Percentiles rank a stretch among this genome's conserved stretches.
Evolutionary conservation across 2,797 vertebrate species (phyloP).

Genomic region (Poecilia picta): DNA sequence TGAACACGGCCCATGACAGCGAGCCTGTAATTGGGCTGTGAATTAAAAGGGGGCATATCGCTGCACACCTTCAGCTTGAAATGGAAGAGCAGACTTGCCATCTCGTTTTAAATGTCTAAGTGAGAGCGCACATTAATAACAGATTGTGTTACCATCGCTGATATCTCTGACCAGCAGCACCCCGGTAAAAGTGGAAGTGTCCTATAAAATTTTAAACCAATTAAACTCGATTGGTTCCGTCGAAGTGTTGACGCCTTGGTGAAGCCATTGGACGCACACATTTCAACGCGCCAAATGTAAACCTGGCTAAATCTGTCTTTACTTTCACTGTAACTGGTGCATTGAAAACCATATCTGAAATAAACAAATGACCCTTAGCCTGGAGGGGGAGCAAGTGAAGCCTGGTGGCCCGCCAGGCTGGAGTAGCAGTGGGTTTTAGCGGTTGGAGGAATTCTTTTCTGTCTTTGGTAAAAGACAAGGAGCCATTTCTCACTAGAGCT

Average conservation of each 20-base stretch:
- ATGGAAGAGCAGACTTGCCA: constrained; percentile 42
- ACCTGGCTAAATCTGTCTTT: no score
- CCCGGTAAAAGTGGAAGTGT: constrained; percentile 56
- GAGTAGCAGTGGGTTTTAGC: no score
- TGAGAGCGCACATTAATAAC: constrained; percentile 47
- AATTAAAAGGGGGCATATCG: constrained; percentile 57
- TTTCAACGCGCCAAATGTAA: no score
- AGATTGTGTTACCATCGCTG: constrained; percentile 58
- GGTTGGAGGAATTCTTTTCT: no score
- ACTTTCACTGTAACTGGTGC: no score
- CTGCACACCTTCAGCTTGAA: constrained; percentile 46
- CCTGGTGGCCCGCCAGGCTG: no score
- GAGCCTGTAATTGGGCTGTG: constrained; percentile 66
- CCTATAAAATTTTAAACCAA: constrained; percentile 66
- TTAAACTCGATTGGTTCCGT: constrained; percentile 66
- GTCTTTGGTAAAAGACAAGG: no score
- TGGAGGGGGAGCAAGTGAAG: no score
- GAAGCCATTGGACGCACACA: no score
- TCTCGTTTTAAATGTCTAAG: constrained; percentile 29
- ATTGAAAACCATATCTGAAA: no score
- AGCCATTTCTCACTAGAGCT: no score
- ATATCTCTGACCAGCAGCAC: constrained; percentile 54
- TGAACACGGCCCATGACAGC: constrained; percentile 36
- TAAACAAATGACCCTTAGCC: no score
- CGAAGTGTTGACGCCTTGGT: constrained; percentile 37